Conservation (phyloP, 1,140 invertebrate genomes). For the Lordiphosa mommai region DNA sequence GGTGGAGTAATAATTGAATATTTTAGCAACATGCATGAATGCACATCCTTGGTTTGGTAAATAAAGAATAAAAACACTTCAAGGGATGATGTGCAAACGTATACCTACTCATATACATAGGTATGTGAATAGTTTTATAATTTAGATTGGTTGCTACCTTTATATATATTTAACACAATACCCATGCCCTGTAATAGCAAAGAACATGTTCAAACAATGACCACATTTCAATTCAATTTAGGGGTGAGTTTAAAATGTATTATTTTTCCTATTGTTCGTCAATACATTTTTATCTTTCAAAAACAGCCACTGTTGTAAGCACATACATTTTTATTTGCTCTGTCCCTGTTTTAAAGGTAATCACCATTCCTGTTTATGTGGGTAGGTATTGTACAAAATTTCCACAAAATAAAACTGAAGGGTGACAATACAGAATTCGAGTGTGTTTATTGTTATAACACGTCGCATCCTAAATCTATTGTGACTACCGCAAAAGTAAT, state of each 20-base stretch:
- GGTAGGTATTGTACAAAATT: constrained; percentile 55
- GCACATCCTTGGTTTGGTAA: background rate
- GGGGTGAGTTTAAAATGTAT: constrained; percentile 69
- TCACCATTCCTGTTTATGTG: constrained; percentile 55
- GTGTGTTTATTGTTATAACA: constrained; percentile 76
- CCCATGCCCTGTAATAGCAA: constrained; percentile 42
- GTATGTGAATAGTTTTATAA: constrained; percentile 43
- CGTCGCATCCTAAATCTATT: constrained; percentile 64
- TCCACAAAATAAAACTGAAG: constrained; percentile 50
- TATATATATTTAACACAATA: constrained; percentile 44
- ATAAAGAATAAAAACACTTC: background rate
- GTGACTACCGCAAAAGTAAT: constrained; percentile 59
- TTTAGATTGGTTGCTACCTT: constrained; percentile 45
- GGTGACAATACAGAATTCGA: constrained; percentile 70
- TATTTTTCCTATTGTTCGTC: constrained; percentile 63
- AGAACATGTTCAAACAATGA: constrained; percentile 72
- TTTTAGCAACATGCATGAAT: background rate
- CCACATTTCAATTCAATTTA: constrained; percentile 54
- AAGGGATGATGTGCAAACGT: background rate
- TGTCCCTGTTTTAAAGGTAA: constrained; percentile 60
- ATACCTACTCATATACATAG: constrained; percentile 13
- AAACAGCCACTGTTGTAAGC: constrained; percentile 63
- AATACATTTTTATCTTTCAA: constrained; percentile 72
- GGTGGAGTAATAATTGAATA: no score
- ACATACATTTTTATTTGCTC: constrained; percentile 22